A percentile compares a stretch with the other conserved stretches of the same genome.
Conservation (phyloP, 1,140 invertebrate species). For the Drosophila funebris region DNA sequence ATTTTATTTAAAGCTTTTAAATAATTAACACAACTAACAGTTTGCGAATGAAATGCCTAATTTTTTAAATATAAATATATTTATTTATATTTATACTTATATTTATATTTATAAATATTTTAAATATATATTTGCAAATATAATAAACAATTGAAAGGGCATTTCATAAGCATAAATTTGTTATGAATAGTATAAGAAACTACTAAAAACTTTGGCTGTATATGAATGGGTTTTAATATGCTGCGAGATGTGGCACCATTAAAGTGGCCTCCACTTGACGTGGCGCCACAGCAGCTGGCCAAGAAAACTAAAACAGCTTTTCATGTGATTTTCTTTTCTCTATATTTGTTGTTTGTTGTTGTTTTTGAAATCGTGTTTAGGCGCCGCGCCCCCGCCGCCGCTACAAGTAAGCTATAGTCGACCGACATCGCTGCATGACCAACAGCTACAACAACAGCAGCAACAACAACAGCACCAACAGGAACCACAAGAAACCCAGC, state of each 20-base stretch:
- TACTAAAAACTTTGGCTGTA: constrained; percentile 26
- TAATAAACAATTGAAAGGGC: not conserved
- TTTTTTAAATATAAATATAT: not conserved
- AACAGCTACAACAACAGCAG: constrained; percentile 82
- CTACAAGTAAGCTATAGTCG: constrained; percentile 86
- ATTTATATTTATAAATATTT: too few species aligned
- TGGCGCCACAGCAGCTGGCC: constrained; percentile 15
- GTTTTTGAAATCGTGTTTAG: constrained; percentile 78
- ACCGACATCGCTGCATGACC: constrained; percentile 85
- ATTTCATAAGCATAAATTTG: constrained; percentile 22
- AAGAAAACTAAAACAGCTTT: constrained; percentile 32
- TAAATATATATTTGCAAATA: not conserved
- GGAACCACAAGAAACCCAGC: constrained; percentile 82
- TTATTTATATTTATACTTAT: too few species aligned
- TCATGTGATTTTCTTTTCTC: constrained; percentile 8
- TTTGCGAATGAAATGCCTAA: not conserved
- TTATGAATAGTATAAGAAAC: constrained; percentile 8
- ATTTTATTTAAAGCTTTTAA: not conserved
- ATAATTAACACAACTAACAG: not conserved
- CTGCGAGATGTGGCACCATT: constrained; percentile 8
- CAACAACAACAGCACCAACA: constrained; percentile 54
- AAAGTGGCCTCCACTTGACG: constrained; percentile 4
- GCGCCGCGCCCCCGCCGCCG: constrained; percentile 87
- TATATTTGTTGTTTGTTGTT: too few species aligned
- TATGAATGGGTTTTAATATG: not conserved